phyloP scores from a whole-genome alignment of 2,888 invertebrate species.

The Drosophila macrospina region DNA sequence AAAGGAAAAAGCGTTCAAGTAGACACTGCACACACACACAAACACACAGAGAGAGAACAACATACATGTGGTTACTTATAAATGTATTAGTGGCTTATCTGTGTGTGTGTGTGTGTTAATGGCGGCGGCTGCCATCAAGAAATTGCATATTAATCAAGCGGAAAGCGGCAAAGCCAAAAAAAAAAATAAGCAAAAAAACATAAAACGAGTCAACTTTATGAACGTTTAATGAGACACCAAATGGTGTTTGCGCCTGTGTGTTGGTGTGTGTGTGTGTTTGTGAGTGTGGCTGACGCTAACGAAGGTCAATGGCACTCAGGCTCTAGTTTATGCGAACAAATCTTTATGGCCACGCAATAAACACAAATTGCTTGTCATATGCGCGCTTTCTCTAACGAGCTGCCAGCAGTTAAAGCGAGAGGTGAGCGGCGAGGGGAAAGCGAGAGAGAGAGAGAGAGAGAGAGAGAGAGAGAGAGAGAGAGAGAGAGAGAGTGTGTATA shows the following conservation, averaged over 20 bases:
- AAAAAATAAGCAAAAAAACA: slow-evolving; percentile 25
- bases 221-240: slow-evolving; percentile 72
- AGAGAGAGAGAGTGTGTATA: too few relatives aligned
- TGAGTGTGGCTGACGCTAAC: slow-evolving; percentile 44
- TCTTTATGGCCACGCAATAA: slow-evolving; percentile 75
- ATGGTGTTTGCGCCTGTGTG: slow-evolving; percentile 35
- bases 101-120: slow-evolving; percentile 58
- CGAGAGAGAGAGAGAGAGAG: neutral
- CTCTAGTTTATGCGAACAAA: slow-evolving; percentile 55
- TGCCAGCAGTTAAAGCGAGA: slow-evolving; percentile 1
- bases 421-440: neutral
- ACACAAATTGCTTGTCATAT: slow-evolving; percentile 80
- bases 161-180: slow-evolving; percentile 39
- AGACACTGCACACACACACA: slow-evolving; percentile 31
- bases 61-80: slow-evolving; percentile 36
- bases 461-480: too few relatives aligned
- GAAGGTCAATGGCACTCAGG: slow-evolving; percentile 60
- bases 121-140: slow-evolving; percentile 68
- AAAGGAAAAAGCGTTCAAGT: slow-evolving; percentile 55
- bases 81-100: slow-evolving; percentile 51
- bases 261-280: slow-evolving; percentile 11
- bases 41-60: slow-evolving; percentile 15
- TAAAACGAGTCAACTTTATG: slow-evolving; percentile 56
- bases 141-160: slow-evolving; percentile 77
- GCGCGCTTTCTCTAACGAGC: slow-evolving; percentile 73